Evolutionary conservation across 2,888 invertebrate species (phyloP).

Genomic region (Scaptodrosophila latifasciaeformis): DNA sequence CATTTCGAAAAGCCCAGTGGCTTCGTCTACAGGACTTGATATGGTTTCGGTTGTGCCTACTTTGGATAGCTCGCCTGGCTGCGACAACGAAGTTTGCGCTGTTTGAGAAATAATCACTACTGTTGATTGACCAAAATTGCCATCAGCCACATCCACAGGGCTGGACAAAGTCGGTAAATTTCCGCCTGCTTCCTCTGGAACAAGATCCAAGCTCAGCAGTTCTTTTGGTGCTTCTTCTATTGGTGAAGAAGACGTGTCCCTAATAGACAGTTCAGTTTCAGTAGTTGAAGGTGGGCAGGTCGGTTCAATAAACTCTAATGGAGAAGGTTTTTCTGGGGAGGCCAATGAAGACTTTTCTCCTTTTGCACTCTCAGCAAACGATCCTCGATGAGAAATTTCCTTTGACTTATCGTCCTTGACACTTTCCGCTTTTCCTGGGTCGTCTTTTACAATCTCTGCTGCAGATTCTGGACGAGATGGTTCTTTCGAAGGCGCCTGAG

Average conservation of each 20-base stretch:
- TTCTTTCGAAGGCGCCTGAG: constrained; percentile 11
- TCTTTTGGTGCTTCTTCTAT: constrained; percentile 56
- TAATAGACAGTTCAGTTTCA: constrained; percentile 3
- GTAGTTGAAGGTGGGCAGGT: not conserved
- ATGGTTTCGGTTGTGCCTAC: constrained; percentile 41
- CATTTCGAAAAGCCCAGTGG: constrained; percentile 23
- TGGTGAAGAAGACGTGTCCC: constrained; percentile 61
- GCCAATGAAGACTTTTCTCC: constrained; percentile 19
- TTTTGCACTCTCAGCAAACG: constrained; percentile 15
- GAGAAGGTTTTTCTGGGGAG: constrained; percentile 18
- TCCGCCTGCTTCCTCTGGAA: constrained; percentile 2
- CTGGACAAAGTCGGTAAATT: constrained; percentile 50
- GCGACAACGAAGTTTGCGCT: constrained; percentile 21
- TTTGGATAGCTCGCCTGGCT: constrained; percentile 40
- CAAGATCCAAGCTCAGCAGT: no score
- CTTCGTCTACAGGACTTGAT: constrained; percentile 58
- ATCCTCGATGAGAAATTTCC: constrained; percentile 35
- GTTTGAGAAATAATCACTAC: no score
- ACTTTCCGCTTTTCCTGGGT: constrained; percentile 9
- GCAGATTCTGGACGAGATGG: constrained; percentile 3
- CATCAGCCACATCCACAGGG: constrained; percentile 59
- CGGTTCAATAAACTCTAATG: constrained; percentile 16
- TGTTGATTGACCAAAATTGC: constrained; percentile 42
- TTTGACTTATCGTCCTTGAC: constrained; percentile 25
- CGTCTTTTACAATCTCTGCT: constrained; percentile 13